These are phyloP conservation scores for Cybosia mesomella DNA, from an alignment of 2,888 invertebrate species.

Conservation along the genomic window DNA sequence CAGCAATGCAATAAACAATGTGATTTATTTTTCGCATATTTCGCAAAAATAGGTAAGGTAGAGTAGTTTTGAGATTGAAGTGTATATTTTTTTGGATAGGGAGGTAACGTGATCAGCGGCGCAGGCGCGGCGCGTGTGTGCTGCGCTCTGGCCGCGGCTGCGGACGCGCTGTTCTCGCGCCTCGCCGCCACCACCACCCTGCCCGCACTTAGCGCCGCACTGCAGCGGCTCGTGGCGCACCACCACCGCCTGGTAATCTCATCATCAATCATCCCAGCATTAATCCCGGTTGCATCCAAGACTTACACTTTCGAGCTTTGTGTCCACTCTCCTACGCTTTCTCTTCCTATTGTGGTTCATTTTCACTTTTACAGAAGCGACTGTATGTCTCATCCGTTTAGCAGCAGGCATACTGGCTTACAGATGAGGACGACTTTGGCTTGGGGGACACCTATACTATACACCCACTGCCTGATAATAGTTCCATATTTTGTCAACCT, in stretches of 20 bases:
- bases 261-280: background rate
- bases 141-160: slow-evolving; percentile 95
- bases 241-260: slow-evolving; percentile 91
- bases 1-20: too few relatives aligned
- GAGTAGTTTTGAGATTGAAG: background rate
- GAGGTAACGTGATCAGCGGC: slow-evolving; percentile 89
- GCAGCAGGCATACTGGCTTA: too few relatives aligned
- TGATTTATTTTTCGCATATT: too few relatives aligned
- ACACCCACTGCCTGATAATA: too few relatives aligned
- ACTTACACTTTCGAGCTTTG: background rate
- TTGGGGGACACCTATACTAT: too few relatives aligned
- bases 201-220: slow-evolving; percentile 93
- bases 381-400: too few relatives aligned
- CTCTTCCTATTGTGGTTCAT: too few relatives aligned
- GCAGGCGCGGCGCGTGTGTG: slow-evolving; percentile 95
- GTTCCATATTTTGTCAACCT: too few relatives aligned
- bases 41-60: too few relatives aligned
- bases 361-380: too few relatives aligned
- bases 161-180: slow-evolving; percentile 96
- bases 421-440: too few relatives aligned
- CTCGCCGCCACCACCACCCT: slow-evolving; percentile 95
- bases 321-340: too few relatives aligned
- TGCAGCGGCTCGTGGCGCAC: slow-evolving; percentile 94
- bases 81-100: slow-evolving; percentile 48
- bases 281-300: background rate